Evolutionary conservation across 2,888 invertebrate species (phyloP), one percentile per base, ranked within the genome.

Genomic region (Meganola albula): DNA sequence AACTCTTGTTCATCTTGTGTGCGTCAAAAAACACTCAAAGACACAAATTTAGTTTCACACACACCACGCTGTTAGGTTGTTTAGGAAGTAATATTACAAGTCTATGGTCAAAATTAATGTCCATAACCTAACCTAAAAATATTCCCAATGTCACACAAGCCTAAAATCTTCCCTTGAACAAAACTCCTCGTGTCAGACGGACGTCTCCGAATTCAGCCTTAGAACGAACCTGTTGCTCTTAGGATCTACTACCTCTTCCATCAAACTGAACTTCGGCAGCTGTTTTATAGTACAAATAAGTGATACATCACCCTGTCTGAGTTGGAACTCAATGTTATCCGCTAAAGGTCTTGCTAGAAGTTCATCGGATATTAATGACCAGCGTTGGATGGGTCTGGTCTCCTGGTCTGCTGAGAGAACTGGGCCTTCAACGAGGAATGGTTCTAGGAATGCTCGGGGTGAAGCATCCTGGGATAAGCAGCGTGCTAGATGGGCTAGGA

Each of bases 211-310:
- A 69, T 97, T 98, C 25, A 98, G 87, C 66, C 97, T 89, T 46
- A 98, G 86, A 30, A 98, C 93, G 89, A 98, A 99, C 70, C 97
- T 94, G 78, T 98, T 97, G 59, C 93, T 94, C 75, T 97, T 97
- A 0, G 97, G 97, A 84, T 98, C 97, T 9, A 98, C 94, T 1
- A 98, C 94, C 74, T 99, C 97, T 71, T 99, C 99, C 0, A 95
- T 94, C 22, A 99, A 88, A 75, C 95, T 96, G 69, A 98, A 96
- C 78, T 97, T 96, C 1, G 99, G 99, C 56, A 99, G 79, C 55
- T 91, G 90, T 52, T 93, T 90, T 31, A 98, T 90, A 8, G 92
- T 90, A 64, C 98, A 97, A 53, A 98, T 87, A 1, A 99, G 88
- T 0, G 97, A 96, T 12, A 99, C 92, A 67, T 98, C 97, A 44